Evolutionary conservation across 2,113 vertebrate genomes (phyloP).

Genomic region (Corythaeola cristata): DNA sequence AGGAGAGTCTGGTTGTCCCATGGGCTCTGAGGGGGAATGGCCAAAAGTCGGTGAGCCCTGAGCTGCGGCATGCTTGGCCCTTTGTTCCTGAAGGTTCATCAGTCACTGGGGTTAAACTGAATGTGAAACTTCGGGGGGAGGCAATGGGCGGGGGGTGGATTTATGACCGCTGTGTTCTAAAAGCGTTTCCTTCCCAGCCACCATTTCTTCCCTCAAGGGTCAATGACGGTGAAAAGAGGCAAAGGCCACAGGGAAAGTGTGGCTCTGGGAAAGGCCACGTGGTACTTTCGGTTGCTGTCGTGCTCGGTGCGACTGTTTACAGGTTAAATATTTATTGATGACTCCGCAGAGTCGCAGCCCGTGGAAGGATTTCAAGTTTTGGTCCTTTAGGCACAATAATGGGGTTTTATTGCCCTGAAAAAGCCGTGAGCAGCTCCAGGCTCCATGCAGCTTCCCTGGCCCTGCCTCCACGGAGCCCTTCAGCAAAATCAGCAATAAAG

Average conservation of each 20-base stretch:
- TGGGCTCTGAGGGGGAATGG: fast-evolving
- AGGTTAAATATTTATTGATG: not conserved
- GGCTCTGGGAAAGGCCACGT: fast-evolving
- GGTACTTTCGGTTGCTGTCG: fast-evolving
- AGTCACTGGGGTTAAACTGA: not conserved
- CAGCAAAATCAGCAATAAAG: not conserved
- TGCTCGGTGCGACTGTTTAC: fast-evolving
- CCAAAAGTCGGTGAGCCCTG: not conserved
- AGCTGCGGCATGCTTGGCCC: not conserved
- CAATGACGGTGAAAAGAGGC: not conserved
- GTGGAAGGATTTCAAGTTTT: not conserved
- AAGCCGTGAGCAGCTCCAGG: not conserved
- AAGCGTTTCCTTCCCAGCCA: not conserved
- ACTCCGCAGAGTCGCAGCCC: not conserved
- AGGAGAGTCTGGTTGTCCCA: not conserved
- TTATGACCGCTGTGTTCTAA: not conserved
- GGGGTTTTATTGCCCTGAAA: not conserved
- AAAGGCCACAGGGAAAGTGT: fast-evolving
- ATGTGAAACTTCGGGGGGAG: not conserved
- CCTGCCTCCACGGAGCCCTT: not conserved
- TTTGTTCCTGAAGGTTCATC: not conserved
- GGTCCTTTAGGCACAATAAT: not conserved
- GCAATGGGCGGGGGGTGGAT: not conserved
- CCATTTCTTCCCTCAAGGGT: not conserved
- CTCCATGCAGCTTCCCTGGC: not conserved